Evolutionary conservation across 2,797 vertebrate genomes (phyloP).

Genomic region (Sandelia bainsii): DNA sequence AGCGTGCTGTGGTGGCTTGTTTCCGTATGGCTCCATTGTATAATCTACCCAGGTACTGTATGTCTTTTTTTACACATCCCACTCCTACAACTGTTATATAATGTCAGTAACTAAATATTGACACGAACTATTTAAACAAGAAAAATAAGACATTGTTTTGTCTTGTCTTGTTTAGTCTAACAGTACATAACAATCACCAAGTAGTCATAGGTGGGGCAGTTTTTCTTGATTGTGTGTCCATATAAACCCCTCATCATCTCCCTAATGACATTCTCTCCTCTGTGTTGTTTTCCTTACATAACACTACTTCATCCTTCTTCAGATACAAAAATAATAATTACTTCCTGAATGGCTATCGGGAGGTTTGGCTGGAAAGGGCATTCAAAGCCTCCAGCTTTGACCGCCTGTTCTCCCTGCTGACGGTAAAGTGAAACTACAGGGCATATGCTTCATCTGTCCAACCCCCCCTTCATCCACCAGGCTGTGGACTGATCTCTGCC

Average conservation of each 20-base stretch:
- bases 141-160: slow-evolving; percentile 26
- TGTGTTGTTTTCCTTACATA: slow-evolving; percentile 88
- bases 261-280: slow-evolving; percentile 83
- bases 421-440: slow-evolving; percentile 96
- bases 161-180: slow-evolving; percentile 51
- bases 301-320: slow-evolving; percentile 92
- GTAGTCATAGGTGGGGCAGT: slow-evolving; percentile 20
- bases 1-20: slow-evolving; percentile 97
- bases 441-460: slow-evolving; percentile 85
- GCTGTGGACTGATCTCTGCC: slow-evolving; percentile 87
- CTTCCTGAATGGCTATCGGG: slow-evolving; percentile 99
- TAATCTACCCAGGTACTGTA: slow-evolving; percentile 93
- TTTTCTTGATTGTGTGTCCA: slow-evolving; percentile 69
- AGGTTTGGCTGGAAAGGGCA: slow-evolving; percentile 99
- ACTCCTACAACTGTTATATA: slow-evolving; percentile 10
- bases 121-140: slow-evolving; percentile 25
- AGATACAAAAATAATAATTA: slow-evolving; percentile 99
- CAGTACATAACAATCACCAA: slow-evolving; percentile 51
- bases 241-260: slow-evolving; percentile 69
- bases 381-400: slow-evolving; percentile 99
- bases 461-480: slow-evolving; percentile 82
- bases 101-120: slow-evolving; percentile 51
- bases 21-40: slow-evolving; percentile 99
- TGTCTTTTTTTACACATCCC: not conserved
- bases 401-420: slow-evolving; percentile 99